Conservation (phyloP, 35 echinoderm and acorn worm species). For the Ophiothrix spiculata region DNA sequence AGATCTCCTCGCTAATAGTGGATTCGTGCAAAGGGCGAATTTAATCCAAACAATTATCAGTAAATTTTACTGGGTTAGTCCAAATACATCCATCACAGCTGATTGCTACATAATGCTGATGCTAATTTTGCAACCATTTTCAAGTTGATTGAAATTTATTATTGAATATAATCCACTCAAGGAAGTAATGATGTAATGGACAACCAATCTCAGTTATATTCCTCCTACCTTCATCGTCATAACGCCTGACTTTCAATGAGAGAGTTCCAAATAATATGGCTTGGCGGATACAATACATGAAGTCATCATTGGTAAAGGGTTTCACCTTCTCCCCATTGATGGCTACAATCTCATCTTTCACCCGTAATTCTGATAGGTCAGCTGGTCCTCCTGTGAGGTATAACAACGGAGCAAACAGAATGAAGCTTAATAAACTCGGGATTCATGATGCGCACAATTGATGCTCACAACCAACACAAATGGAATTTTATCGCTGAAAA, state of each 20-base stretch:
- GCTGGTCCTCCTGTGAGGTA: slow-evolving; percentile 60
- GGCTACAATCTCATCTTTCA: slow-evolving; percentile 53
- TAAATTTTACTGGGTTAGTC: too few species aligned
- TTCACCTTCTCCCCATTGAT: slow-evolving; percentile 53
- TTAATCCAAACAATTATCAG: too few species aligned
- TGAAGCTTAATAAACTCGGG: background rate
- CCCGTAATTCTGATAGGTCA: slow-evolving; percentile 25
- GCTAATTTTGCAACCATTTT: background rate
- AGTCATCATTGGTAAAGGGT: slow-evolving; percentile 43
- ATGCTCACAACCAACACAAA: background rate
- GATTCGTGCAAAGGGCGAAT: too few species aligned
- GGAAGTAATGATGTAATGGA: background rate
- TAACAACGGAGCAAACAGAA: too few species aligned
- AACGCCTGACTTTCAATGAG: slow-evolving; percentile 46
- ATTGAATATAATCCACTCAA: background rate
- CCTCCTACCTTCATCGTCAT: slow-evolving; percentile 34
- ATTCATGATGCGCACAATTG: background rate
- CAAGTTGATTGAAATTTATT: background rate
- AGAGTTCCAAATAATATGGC: slow-evolving; percentile 45
- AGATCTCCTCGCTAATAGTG: too few species aligned
- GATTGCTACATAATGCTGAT: background rate
- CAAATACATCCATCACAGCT: background rate
- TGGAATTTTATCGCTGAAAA: background rate
- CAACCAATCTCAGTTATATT: background rate
- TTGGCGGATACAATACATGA: slow-evolving; percentile 51